Evolutionary conservation across 2,888 invertebrate genomes (phyloP), one percentile per base, ranked within the genome.

Genomic region (Limnephilus marmoratus): DNA sequence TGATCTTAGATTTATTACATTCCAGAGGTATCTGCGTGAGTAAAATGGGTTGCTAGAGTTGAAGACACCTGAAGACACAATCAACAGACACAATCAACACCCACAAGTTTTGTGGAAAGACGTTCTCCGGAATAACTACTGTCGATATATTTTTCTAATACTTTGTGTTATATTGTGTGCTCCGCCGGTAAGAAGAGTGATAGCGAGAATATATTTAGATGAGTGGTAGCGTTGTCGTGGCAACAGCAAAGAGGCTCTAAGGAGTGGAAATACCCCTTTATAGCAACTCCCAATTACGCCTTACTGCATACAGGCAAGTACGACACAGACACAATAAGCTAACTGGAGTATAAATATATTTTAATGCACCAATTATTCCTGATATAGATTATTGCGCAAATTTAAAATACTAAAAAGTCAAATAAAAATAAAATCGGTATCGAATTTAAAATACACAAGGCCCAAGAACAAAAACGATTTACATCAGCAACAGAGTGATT

Each of bases 201-300:
- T 31, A 31, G 4, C 31, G 18, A n/a, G 87, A 83, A 89, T 91
- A 89, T 82, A 68, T 68, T 24, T 68, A 68, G 68, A 88, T 34
- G 29, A 83, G 29, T 37, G 41, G 92, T 41, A 85, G 85, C 80
- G 90, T 49, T 82, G 90, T 82, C 89, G 90, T 89, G 90, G 45
- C 90, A 83, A 92, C 92, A 81, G 81, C 85, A 87, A 92, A 49
- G 68, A 41, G 24, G 80, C 13, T 29, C 81, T 45, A 29, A n/a
- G 49, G n/a, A 68, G n/a, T 9, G n/a, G 24, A 68, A 68, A n/a
- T n/a, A 68, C n/a, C 24, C 18, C 68, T 68, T 68, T 68, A 68
- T 68, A n/a, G 13, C 53, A 4, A 53, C 53, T 53, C 18, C 68
- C 68, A 68, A 68, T 68, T 68, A n/a, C 68, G 68, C n/a, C 68